Percentiles rank a stretch among this genome's conserved stretches.
phyloP scores from a whole-genome alignment of 2,888 invertebrate species.

The Junonia oenone region DNA sequence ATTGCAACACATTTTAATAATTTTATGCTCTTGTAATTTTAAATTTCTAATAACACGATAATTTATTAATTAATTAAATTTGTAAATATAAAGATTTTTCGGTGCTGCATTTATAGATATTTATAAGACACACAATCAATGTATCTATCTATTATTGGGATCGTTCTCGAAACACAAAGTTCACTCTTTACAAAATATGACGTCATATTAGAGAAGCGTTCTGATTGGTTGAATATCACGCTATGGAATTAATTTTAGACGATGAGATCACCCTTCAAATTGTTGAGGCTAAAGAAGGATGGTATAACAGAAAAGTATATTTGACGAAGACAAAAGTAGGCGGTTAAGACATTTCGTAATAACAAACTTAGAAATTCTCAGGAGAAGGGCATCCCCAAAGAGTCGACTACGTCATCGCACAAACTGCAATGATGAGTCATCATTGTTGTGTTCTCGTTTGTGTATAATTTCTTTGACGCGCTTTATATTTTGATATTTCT shows the following conservation, averaged over 20 bases:
- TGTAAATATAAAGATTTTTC: no score
- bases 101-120: no score
- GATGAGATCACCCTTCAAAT: conserved; percentile 67
- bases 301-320: conserved; percentile 47
- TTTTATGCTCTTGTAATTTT: no score
- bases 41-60: no score
- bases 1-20: no score
- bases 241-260: conserved; percentile 51
- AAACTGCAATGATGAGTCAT: conserved; percentile 67
- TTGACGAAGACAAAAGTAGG: conserved; percentile 38
- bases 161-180: background rate
- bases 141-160: no score
- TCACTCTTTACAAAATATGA: conserved; percentile 34
- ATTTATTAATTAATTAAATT: no score
- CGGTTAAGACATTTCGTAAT: conserved; percentile 54
- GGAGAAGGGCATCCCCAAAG: conserved; percentile 76
- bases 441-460: conserved; percentile 65
- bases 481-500: conserved; percentile 52
- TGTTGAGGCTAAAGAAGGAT: conserved; percentile 41
- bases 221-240: conserved; percentile 68
- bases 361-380: conserved; percentile 45
- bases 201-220: conserved; percentile 41
- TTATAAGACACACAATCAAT: no score
- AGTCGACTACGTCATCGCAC: conserved; percentile 58
- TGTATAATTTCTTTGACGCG: conserved; percentile 50